Base-by-base conservation (phyloP, 2,113 vertebrate species). In the Eleginops maclovinus region DNA sequence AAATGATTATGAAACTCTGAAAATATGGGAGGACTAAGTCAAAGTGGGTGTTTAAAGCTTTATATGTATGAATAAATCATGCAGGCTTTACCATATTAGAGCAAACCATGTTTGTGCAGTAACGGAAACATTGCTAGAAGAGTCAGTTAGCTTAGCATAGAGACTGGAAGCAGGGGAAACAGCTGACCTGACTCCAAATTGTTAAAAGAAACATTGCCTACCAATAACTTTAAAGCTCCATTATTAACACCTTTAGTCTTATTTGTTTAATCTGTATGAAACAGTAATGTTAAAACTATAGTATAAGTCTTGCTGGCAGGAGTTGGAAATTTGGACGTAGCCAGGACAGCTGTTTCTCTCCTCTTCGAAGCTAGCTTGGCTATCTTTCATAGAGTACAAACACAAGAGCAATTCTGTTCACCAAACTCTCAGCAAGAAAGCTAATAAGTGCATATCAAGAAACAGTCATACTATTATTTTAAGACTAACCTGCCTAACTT, bases 21-120 rank as follows among this genome's bases (percentile, higher is more conserved):
- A 56, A 67, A 53, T 70, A 77, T 36, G 41, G 15, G 13, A 26
- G 49, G 22, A 72, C 4, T 1, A 13, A 24, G 47, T 75, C 51
- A 51, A 63, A 79, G 24, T 65, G 46, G 58, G 71, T 66, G 14
- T 70, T 75, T 75, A 47, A 72, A 67, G 26, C 44, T 66, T 58
- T 54, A 14, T 40, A 15, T 51, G 53, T 21, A 60, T 43, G 12
- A 4, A 13, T 17, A 56, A 17, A 22, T 46, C 2, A 72, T 41
- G 31, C 31, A 63, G 62, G 72, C 17, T 24, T 36, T 12, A 59
- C 17, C 24, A 62, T 50, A 55, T 69, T 17, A 51, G 7, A 70
- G 47, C 22, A 58, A 54, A 76, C 53, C 5, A 66, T 41, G 4
- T 50, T 4, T 40, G 19, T 62, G 50, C 49, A 50, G 40, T 19